phyloP scores from a whole-genome alignment of 2,113 vertebrate species.

The Atractosteus spatula region DNA sequence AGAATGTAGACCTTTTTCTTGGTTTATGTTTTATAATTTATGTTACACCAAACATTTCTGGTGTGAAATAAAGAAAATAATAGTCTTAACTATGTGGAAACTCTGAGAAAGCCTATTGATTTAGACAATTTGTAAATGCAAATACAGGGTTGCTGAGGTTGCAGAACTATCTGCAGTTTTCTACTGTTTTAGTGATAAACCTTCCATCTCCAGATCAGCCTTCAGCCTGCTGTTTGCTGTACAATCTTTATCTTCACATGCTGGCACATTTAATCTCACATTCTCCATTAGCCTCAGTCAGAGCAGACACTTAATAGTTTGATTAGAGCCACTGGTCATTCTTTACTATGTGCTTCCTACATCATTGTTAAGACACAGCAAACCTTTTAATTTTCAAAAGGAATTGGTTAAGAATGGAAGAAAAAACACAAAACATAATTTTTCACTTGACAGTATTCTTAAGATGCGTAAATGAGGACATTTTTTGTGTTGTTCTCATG shows the following conservation, averaged over 20 bases:
- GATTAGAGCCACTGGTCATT: conserved; percentile 46
- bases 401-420: not conserved
- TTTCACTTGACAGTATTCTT: not conserved
- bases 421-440: not conserved
- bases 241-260: conserved; percentile 55
- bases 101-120: conserved; percentile 53
- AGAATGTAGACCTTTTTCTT: no score
- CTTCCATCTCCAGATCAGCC: conserved; percentile 43
- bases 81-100: conserved; percentile 27
- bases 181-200: conserved; percentile 42
- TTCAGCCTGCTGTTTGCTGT: conserved; percentile 44
- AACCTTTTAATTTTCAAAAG: no score
- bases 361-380: no score
- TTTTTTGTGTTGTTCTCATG: not conserved
- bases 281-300: conserved; percentile 60
- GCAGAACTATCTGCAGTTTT: conserved; percentile 47
- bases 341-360: not conserved
- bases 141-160: conserved; percentile 49
- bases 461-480: not conserved
- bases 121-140: conserved; percentile 46
- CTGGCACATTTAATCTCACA: conserved; percentile 68
- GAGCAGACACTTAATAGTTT: conserved; percentile 68
- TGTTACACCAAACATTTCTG: not conserved
- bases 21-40: no score
- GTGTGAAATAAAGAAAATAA: not conserved